Percentiles rank a stretch among this genome's conserved stretches.
phyloP scores from a whole-genome alignment of 2,888 invertebrate species.

The Calameuta filiformis region DNA sequence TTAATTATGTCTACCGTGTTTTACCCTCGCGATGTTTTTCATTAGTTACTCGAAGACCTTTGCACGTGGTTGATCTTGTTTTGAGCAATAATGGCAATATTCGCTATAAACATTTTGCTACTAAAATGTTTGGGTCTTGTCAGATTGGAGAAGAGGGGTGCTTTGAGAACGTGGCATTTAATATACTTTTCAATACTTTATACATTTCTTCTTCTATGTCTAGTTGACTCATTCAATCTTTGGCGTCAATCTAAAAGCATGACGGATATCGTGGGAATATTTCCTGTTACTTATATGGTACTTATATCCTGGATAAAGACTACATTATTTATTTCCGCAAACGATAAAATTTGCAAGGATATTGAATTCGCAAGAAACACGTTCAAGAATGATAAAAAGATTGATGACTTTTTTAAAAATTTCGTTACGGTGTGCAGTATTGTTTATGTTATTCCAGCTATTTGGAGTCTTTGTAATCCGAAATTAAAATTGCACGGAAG shows the following conservation, averaged over 20 bases:
- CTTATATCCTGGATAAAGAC: conserved; percentile 6
- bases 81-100: conserved; percentile 5
- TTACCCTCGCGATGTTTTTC: neutral
- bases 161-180: neutral
- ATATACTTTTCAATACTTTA: conserved; percentile 9
- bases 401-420: conserved; percentile 6
- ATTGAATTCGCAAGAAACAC: neutral
- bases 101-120: conserved; percentile 7
- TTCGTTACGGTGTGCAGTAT: neutral
- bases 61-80: neutral
- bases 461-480: conserved; percentile 10
- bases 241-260: conserved; percentile 7
- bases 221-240: conserved; percentile 5
- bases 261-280: conserved; percentile 11
- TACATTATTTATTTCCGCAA: conserved; percentile 7
- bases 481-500: conserved; percentile 11
- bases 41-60: neutral
- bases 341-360: neutral
- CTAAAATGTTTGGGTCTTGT: conserved; percentile 14
- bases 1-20: neutral
- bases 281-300: conserved; percentile 14
- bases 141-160: conserved; percentile 1
- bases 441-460: conserved; percentile 6
- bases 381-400: conserved; percentile 1
- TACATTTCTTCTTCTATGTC: neutral